A percentile compares a stretch with the other conserved stretches of the same genome.
phyloP scores from a whole-genome alignment of 2,888 invertebrate genomes.

The Aspidiotus destructor region DNA sequence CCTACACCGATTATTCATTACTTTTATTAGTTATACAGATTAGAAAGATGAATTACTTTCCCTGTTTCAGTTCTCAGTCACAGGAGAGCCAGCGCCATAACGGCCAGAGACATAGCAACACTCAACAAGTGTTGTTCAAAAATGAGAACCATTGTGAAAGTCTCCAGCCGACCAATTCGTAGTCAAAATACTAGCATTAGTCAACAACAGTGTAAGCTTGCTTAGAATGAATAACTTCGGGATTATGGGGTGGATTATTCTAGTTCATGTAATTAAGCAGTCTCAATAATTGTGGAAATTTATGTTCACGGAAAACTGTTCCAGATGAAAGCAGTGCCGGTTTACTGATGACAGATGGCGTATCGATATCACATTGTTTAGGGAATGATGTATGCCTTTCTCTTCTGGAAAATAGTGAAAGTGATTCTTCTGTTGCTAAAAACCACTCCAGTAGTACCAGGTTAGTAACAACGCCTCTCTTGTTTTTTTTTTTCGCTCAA shows the following conservation, averaged over 20 bases:
- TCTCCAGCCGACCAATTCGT: constrained; percentile 42
- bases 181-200: constrained; percentile 38
- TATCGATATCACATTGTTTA: constrained; percentile 17
- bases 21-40: no score
- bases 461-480: no score
- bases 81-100: constrained; percentile 24
- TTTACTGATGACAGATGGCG: constrained; percentile 47
- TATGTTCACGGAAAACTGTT: constrained; percentile 9
- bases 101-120: constrained; percentile 38
- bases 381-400: constrained; percentile 20
- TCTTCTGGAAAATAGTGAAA: constrained; percentile 3
- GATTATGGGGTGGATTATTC: neutral
- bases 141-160: constrained; percentile 56
- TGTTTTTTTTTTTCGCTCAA: no score
- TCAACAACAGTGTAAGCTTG: constrained; percentile 39
- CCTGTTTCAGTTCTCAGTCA: constrained; percentile 3
- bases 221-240: neutral
- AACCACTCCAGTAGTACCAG: no score
- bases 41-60: no score
- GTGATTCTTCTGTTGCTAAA: no score
- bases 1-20: no score
- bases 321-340: constrained; percentile 46
- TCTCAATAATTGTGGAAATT: neutral
- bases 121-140: constrained; percentile 52
- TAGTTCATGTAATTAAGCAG: neutral